A percentile compares a stretch with the other conserved stretches of the same genome.
Conservation (phyloP, 2,113 vertebrate genomes). For the Mus spicilegus region DNA sequence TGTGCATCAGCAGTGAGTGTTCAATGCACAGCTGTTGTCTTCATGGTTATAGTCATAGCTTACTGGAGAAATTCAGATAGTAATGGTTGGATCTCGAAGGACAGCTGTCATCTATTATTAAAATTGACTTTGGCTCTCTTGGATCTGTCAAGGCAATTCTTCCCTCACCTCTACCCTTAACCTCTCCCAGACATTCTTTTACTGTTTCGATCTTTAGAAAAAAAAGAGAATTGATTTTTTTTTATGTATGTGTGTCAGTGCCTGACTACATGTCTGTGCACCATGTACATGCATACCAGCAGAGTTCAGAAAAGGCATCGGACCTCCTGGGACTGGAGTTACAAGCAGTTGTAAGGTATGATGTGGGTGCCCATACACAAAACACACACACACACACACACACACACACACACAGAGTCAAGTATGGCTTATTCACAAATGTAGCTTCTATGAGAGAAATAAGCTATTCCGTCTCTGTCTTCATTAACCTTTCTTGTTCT, state of each 20-base stretch:
- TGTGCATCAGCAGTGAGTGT: neutral
- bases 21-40: neutral
- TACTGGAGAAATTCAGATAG: neutral
- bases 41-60: neutral
- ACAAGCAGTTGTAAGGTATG: neutral
- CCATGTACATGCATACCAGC: neutral
- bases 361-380: too few species aligned
- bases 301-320: neutral
- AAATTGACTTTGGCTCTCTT: neutral
- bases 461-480: neutral
- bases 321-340: neutral
- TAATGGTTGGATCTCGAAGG: neutral
- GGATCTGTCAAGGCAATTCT: neutral
- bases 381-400: too few species aligned
- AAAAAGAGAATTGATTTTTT: neutral
- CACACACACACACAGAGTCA: too few species aligned
- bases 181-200: neutral
- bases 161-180: neutral
- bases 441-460: neutral
- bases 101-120: neutral
- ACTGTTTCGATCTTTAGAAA: neutral
- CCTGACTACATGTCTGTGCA: neutral
- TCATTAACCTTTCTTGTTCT: neutral
- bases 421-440: neutral
- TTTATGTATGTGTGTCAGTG: neutral